A percentile compares a stretch with the other conserved stretches of the same genome.
phyloP scores from a whole-genome alignment of 2,113 vertebrate species.

The Redunca redunca region DNA sequence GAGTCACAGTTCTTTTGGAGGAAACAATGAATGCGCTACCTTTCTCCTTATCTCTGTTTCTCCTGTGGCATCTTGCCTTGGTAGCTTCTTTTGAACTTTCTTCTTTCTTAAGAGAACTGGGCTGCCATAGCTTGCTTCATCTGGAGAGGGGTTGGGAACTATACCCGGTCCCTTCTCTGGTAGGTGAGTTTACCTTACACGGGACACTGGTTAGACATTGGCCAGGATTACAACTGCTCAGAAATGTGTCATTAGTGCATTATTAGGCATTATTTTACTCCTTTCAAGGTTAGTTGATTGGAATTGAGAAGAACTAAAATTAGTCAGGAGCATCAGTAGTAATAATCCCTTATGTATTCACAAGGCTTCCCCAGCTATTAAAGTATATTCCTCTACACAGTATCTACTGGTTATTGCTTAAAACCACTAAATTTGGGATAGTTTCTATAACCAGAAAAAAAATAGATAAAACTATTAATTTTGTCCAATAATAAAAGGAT shows the following conservation, averaged over 20 bases:
- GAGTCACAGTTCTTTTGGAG: not conserved
- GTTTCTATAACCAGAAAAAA: not conserved
- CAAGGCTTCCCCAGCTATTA: not conserved
- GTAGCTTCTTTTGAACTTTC: not conserved
- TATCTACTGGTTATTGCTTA: not conserved
- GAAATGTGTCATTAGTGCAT: not conserved
- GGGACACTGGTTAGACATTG: not conserved
- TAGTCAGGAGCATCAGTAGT: not conserved
- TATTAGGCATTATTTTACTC: not conserved
- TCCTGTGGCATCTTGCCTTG: not conserved
- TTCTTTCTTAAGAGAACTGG: not conserved
- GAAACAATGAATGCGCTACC: not conserved
- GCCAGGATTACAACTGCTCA: not conserved
- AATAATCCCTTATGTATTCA: not conserved
- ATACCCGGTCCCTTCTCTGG: not conserved
- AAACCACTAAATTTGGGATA: not conserved
- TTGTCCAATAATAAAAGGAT: not conserved
- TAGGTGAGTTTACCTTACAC: not conserved
- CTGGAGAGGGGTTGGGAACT: not conserved
- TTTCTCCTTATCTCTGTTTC: not conserved
- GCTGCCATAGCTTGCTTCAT: not conserved
- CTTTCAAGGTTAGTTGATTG: not conserved
- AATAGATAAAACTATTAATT: not conserved
- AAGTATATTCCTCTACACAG: not conserved
- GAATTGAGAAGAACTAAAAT: not conserved